Conservation (phyloP, 2,888 invertebrate species). For the Perizoma flavofasciatum region DNA sequence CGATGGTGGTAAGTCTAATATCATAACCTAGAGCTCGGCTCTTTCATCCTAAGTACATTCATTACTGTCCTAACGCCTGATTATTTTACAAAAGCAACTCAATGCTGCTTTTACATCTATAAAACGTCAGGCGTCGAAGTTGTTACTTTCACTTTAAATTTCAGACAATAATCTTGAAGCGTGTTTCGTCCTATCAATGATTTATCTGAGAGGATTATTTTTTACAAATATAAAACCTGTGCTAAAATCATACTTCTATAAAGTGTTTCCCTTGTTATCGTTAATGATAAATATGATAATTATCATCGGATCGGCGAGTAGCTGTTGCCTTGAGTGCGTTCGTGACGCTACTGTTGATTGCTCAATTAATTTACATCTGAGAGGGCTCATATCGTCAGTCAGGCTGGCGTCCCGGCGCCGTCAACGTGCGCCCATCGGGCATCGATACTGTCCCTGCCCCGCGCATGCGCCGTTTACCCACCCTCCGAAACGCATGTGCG, state of each 20-base stretch:
- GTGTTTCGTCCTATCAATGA: background rate
- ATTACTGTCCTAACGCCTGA: constrained; percentile 3
- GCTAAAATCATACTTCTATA: constrained; percentile 3
- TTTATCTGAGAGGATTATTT: background rate
- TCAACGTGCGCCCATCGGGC: constrained; percentile 41
- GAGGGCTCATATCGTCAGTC: constrained; percentile 45
- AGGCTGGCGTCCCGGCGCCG: constrained; percentile 63
- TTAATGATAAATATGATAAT: constrained; percentile 25
- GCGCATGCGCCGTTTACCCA: constrained; percentile 64
- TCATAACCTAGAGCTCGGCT: no score
- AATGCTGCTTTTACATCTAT: background rate
- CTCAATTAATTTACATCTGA: constrained; percentile 52
- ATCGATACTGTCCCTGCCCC: constrained; percentile 55
- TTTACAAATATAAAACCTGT: constrained; percentile 6
- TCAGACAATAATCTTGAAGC: background rate
- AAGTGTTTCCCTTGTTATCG: constrained; percentile 16
- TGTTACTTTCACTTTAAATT: constrained; percentile 12
- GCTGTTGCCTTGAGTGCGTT: constrained; percentile 45
- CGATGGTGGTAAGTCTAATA: no score
- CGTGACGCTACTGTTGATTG: constrained; percentile 49
- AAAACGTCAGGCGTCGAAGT: constrained; percentile 6
- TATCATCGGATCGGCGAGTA: constrained; percentile 22
- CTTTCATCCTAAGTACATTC: no score
- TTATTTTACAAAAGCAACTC: constrained; percentile 8
- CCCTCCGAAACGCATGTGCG: constrained; percentile 64